Evolutionary conservation across 2,113 vertebrate species (phyloP).

Genomic region (Lynx canadensis): DNA sequence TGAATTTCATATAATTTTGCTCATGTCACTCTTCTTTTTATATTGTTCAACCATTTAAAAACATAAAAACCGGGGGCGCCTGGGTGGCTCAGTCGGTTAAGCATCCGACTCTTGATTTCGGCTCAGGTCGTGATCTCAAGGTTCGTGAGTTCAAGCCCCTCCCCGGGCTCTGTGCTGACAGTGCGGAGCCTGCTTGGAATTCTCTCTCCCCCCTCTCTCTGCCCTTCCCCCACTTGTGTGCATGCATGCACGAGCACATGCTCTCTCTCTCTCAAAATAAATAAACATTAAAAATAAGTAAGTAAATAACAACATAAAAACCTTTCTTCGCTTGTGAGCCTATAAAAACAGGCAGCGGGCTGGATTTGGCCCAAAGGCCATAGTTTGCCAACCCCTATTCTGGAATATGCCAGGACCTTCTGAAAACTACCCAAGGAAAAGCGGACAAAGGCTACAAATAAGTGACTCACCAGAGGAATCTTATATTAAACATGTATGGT

Average conservation of each 20-base stretch:
- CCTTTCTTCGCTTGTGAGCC: not conserved
- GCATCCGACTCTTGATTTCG: too few species aligned
- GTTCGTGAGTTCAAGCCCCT: too few species aligned
- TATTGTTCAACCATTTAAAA: not conserved
- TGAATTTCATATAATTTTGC: not conserved
- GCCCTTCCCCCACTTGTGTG: too few species aligned
- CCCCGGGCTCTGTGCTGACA: too few species aligned
- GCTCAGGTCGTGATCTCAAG: too few species aligned
- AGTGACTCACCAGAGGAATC: not conserved
- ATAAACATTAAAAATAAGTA: too few species aligned
- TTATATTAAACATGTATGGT: not conserved
- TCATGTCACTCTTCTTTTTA: not conserved
- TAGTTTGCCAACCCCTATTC: not conserved
- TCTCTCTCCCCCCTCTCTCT: too few species aligned
- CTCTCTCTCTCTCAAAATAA: too few species aligned
- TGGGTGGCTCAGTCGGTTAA: too few species aligned
- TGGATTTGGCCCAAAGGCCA: not conserved
- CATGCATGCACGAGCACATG: too few species aligned
- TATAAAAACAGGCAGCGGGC: not conserved
- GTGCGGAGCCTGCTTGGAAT: too few species aligned
- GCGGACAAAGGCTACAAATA: not conserved
- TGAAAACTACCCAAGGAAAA: not conserved
- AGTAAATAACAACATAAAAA: not conserved
- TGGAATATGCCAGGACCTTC: slow-evolving; percentile 12
- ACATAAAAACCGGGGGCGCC: too few species aligned